Base-by-base conservation (phyloP, 2,113 vertebrate species). In the Cyrtonyx montezumae region DNA sequence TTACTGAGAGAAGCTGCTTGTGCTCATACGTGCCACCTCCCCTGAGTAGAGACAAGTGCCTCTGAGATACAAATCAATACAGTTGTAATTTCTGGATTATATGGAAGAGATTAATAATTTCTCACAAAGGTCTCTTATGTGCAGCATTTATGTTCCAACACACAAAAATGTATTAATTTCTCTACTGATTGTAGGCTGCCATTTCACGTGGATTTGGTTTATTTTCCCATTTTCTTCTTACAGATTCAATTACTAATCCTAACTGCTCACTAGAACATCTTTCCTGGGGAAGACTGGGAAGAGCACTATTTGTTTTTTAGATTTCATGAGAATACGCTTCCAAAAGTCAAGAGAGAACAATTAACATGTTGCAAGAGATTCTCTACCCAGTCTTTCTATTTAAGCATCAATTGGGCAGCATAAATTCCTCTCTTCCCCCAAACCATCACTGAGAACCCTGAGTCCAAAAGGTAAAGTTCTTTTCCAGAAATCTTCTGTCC, bases 21-120 rank as follows among this genome's bases (percentile, higher is more conserved):
- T 34, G 26, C 32, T 74, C 45, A 75, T 22, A 34, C 1, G 2
- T 15, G 26, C 9, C 42, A 48, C 26, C 58, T 70, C 23, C 8
- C 7, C 13, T 4, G 8, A 77, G 34, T 28, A 90, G 14, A 7
- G 26, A 58, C 0, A 0, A 4, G 4, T 22, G 25, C 5, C 30
- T 21, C 46, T 15, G 14, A 62, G 32, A 37, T 28, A 25, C 13
- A 55, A 13, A 51, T 59, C 34, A 28, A 13, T 34, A 49, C 2
- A 17, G 34, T 55, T 56, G 30, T 1, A 37, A 16, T 14, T 95
- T 80, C 56, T 32, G 45, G 53, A 63, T 3, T 46, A 19, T 19
- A 55, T 2, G 3, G 9, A 16, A 78, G 30, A 67, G 23, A 11
- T 49, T 13, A 80, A n/a, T 9, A 56, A 13, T n/a, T 67, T 89